These are phyloP conservation scores for Metopia argyrocephala DNA, from an alignment of 2,888 invertebrate species.

Conservation along the genomic window DNA sequence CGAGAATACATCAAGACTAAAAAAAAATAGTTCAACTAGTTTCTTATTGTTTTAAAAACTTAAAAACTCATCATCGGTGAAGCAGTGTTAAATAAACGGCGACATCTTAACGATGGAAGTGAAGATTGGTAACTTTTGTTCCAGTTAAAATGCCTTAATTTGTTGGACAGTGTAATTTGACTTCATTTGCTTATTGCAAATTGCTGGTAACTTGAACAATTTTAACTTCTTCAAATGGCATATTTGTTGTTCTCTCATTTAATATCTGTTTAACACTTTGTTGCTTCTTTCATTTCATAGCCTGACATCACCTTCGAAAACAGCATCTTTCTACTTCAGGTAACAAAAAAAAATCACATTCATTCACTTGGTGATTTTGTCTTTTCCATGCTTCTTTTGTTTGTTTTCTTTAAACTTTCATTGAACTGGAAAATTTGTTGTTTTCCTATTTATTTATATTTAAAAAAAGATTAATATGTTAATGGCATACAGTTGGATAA, in stretches of 20 bases:
- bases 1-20: no score
- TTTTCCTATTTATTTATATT: slow-evolving; percentile 37
- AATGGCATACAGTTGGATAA: slow-evolving; percentile 19
- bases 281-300: neutral
- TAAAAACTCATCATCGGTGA: no score
- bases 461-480: slow-evolving; percentile 38
- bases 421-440: slow-evolving; percentile 52
- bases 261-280: neutral
- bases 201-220: no score
- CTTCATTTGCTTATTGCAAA: no score
- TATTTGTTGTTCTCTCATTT: neutral
- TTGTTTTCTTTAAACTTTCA: slow-evolving; percentile 26
- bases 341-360: neutral
- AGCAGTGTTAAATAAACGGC: no score
- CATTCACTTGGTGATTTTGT: neutral
- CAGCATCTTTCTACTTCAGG: neutral
- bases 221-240: no score
- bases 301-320: neutral
- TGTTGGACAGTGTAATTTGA: no score
- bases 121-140: no score
- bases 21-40: no score
- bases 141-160: no score
- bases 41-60: no score
- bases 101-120: no score
- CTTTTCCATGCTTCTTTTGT: slow-evolving; percentile 1